Conservation (phyloP, 2,888 invertebrate species). For the Hybos culiciformis region DNA sequence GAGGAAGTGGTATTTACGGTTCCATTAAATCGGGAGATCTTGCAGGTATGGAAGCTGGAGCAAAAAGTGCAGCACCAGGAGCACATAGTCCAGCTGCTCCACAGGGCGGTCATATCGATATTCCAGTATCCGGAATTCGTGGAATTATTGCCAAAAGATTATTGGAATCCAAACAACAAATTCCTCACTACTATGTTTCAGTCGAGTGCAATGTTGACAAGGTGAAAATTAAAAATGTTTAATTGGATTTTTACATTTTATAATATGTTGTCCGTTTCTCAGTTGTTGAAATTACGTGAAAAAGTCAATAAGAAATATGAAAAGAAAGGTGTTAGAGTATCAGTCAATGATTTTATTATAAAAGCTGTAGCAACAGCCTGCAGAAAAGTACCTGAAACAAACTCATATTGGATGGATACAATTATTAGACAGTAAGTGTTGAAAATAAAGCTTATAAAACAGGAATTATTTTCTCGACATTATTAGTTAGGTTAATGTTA, state of each 20-base stretch:
- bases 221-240: conserved; percentile 24
- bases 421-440: conserved; percentile 75
- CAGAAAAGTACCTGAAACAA: conserved; percentile 81
- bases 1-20: conserved; percentile 68
- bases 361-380: conserved; percentile 86
- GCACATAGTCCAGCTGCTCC: conserved; percentile 23
- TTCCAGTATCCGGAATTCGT: conserved; percentile 72
- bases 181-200: conserved; percentile 94
- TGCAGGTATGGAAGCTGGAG: conserved; percentile 32
- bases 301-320: conserved; percentile 66
- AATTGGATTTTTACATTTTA: not conserved
- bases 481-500: too few relatives aligned
- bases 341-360: conserved; percentile 91
- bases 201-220: conserved; percentile 76
- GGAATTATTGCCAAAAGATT: conserved; percentile 81
- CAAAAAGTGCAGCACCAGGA: conserved; percentile 18
- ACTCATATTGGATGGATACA: conserved; percentile 89
- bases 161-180: conserved; percentile 74
- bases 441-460: not conserved
- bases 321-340: conserved; percentile 71
- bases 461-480: too few relatives aligned
- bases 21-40: conserved; percentile 74
- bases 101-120: conserved; percentile 45
- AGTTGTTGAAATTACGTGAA: conserved; percentile 52
- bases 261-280: not conserved